A percentile compares a stretch with the other conserved stretches of the same genome.
Conservation (phyloP, 2,888 invertebrate species). For the Scotopteryx bipunctaria region DNA sequence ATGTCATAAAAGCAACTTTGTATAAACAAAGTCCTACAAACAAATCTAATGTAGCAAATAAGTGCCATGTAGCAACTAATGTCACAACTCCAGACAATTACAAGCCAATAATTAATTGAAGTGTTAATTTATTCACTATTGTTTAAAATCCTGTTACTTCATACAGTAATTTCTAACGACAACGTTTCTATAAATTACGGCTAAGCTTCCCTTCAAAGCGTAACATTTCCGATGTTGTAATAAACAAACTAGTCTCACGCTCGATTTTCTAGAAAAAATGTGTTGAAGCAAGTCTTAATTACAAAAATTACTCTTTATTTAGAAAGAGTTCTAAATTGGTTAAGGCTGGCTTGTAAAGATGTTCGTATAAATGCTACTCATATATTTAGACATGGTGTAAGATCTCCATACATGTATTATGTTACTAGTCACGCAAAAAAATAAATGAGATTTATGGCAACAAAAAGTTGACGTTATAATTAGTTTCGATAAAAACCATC, state of each 20-base stretch:
- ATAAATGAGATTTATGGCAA: constrained; percentile 67
- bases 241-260: constrained; percentile 4
- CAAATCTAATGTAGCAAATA: too few species aligned
- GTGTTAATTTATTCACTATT: constrained; percentile 23
- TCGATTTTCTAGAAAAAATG: constrained; percentile 1
- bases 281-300: constrained; percentile 8
- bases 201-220: not conserved
- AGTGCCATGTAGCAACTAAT: constrained; percentile 4
- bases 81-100: constrained; percentile 13
- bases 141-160: constrained; percentile 14
- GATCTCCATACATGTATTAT: constrained; percentile 28
- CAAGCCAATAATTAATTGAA: constrained; percentile 16
- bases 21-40: too few species aligned
- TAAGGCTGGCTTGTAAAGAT: constrained; percentile 1
- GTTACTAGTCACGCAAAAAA: constrained; percentile 60
- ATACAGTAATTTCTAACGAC: constrained; percentile 3
- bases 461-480: constrained; percentile 75
- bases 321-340: constrained; percentile 9
- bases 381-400: constrained; percentile 4
- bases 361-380: not conserved
- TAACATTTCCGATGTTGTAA: not conserved
- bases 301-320: constrained; percentile 5
- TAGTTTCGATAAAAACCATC: constrained; percentile 56
- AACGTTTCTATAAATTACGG: not conserved
- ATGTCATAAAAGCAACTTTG: too few species aligned